Base-by-base conservation (phyloP, 2,888 invertebrate genomes). In the Hermaeophaga mercurialis region DNA sequence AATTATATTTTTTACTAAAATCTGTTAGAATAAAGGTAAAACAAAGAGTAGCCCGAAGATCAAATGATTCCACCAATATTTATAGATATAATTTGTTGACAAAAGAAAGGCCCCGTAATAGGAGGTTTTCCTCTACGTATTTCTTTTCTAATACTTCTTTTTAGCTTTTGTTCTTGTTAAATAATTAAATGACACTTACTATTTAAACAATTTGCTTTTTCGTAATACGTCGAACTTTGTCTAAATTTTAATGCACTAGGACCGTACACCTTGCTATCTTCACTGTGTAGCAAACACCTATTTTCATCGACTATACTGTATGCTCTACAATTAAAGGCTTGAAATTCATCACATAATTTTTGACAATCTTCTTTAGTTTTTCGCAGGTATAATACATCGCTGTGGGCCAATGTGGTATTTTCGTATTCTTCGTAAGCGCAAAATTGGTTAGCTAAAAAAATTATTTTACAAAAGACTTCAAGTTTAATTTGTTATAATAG, bases 151-250 rank as follows among this genome's bases (percentile, higher is more conserved):
- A n/a, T n/a, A n/a, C n/a, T n/a, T n/a, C n/a, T n/a, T n/a, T n/a
- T n/a, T n/a, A n/a, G n/a, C n/a, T n/a, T n/a, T n/a, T n/a, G n/a
- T n/a, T n/a, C n/a, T n/a, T n/a, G n/a, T n/a, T n/a, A n/a, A n/a
- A n/a, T n/a, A n/a, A n/a, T n/a, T n/a, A n/a, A n/a, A n/a, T n/a
- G n/a, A n/a, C n/a, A 56, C 84, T 82, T 79, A 94, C 94, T 85
- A 74, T 94, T 90, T 24, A 94, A 82, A 73, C 94, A 94, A 59
- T 87, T 86, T 41, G 91, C 91, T 64, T 89, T 84, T 66, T 94
- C 87, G 71, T 88, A 89, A 75, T 92, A 94, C 31, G 84, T 81
- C 6, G 87, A 87, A 22, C 82, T 81, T 0, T 81, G 74, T 19
- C 80, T 79, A 28, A 81, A 74, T 22, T 83, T 76, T 56, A 92